phyloP scores from a whole-genome alignment of 2,797 vertebrate genomes.

The Staurois parvus region DNA sequence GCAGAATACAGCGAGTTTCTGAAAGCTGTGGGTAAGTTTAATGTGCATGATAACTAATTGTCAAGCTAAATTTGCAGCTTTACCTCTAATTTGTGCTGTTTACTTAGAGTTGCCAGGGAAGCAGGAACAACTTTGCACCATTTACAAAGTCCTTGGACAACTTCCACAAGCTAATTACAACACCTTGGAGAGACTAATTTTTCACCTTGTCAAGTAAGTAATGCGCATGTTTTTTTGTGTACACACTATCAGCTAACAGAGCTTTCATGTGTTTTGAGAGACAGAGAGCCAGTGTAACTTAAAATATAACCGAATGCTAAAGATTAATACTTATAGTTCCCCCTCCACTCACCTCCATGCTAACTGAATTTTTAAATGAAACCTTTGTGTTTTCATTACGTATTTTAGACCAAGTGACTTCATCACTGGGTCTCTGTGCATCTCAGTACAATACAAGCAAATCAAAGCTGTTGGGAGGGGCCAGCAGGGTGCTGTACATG shows the following conservation, averaged over 20 bases:
- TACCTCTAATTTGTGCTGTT: background rate
- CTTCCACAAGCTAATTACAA: constrained; percentile 88
- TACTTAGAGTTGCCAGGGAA: constrained; percentile 90
- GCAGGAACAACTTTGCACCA: constrained; percentile 89
- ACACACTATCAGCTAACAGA: background rate
- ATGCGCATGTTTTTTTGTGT: background rate
- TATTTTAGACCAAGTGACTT: too few relatives aligned
- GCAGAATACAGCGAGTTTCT: constrained; percentile 92
- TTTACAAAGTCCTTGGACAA: constrained; percentile 90
- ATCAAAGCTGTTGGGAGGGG: too few relatives aligned
- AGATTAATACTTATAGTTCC: too few relatives aligned
- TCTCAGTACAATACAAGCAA: too few relatives aligned
- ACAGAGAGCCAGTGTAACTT: too few relatives aligned
- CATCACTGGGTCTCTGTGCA: too few relatives aligned
- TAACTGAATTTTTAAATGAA: too few relatives aligned
- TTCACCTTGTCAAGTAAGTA: constrained; percentile 91
- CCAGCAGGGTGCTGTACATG: too few relatives aligned
- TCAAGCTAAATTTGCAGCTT: background rate
- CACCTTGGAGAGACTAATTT: constrained; percentile 92
- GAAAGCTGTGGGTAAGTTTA: constrained; percentile 87
- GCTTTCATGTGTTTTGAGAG: too few relatives aligned
- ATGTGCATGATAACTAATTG: background rate
- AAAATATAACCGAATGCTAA: too few relatives aligned
- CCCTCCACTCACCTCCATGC: too few relatives aligned
- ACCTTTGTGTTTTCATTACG: too few relatives aligned